phyloP scores from a whole-genome alignment of 1,140 invertebrate species.

The Carposina sasakii region DNA sequence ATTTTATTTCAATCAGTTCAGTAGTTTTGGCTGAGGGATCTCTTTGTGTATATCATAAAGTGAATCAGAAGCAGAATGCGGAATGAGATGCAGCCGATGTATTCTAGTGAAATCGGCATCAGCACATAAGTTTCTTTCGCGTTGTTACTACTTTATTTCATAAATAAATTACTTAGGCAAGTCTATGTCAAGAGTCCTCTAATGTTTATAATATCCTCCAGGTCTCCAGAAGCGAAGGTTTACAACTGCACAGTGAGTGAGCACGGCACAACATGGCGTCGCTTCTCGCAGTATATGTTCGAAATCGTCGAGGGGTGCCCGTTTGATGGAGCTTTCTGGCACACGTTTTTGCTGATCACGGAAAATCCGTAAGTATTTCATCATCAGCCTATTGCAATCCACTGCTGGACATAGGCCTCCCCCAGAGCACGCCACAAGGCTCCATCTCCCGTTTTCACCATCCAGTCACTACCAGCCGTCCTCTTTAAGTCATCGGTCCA shows the following conservation, averaged over 20 bases:
- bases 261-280: conserved; percentile 49
- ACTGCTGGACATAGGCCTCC: neutral
- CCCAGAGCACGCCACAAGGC: no score
- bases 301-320: conserved; percentile 58
- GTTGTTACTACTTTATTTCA: neutral
- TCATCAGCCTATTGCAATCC: neutral
- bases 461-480: neutral
- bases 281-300: conserved; percentile 18
- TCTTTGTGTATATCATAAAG: neutral
- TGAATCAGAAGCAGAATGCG: neutral
- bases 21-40: no score
- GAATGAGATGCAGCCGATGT: neutral
- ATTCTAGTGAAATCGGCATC: neutral
- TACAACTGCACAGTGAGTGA: conserved; percentile 57
- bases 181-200: no score
- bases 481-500: conserved; percentile 32
- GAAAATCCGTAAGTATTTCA: conserved; percentile 34
- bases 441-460: no score
- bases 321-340: conserved; percentile 77
- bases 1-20: no score
- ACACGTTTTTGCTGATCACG: conserved; percentile 75
- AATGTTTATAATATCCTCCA: no score
- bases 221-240: conserved; percentile 37
- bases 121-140: neutral
- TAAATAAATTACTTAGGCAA: no score